Percentiles rank a stretch among this genome's conserved stretches.
These are phyloP conservation scores for Saxicola maurus DNA, from an alignment of 2,797 vertebrate species.

Conservation along the genomic window DNA sequence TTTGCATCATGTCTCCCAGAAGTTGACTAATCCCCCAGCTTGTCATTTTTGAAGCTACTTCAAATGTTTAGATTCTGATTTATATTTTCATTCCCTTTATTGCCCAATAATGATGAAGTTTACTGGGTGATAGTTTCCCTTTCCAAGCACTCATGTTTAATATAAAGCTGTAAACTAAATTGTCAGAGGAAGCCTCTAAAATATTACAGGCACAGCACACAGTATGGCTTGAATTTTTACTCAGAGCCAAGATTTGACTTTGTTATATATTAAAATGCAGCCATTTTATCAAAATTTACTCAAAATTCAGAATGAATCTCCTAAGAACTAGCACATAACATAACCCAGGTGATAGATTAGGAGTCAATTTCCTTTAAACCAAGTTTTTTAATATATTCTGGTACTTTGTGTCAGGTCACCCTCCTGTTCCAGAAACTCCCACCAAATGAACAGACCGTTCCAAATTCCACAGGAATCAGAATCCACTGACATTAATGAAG, in stretches of 20 bases:
- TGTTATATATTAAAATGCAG: neutral
- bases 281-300: neutral
- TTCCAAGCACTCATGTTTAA: neutral
- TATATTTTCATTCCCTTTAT: neutral
- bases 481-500: neutral
- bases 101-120: conserved; percentile 8
- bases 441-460: neutral
- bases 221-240: neutral
- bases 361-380: neutral
- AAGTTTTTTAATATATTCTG: neutral
- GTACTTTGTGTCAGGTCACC: neutral
- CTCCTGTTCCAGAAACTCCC: neutral
- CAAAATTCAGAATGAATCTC: neutral
- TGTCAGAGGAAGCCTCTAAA: neutral
- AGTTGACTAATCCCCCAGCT: neutral
- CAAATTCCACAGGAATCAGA: neutral
- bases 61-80: neutral
- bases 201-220: neutral
- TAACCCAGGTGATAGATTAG: neutral
- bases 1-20: neutral
- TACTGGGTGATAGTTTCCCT: neutral
- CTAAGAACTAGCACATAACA: neutral
- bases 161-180: neutral
- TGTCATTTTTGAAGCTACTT: neutral
- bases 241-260: neutral